These are phyloP conservation scores for Caenorhabditis plicata DNA, from an alignment of 2,888 invertebrate species.

Conservation along the genomic window DNA sequence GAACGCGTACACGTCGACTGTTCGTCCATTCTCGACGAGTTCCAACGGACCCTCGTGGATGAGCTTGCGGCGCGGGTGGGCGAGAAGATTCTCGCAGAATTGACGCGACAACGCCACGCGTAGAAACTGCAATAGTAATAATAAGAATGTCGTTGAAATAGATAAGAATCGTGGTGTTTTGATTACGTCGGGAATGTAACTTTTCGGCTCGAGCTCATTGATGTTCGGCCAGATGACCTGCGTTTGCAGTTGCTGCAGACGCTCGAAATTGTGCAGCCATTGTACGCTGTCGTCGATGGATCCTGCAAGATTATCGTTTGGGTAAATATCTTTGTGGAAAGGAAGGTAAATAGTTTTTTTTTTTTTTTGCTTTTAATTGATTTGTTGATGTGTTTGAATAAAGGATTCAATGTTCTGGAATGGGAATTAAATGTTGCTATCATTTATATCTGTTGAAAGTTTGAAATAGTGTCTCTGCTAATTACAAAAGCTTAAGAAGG, in stretches of 20 bases:
- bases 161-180: constrained; percentile 9
- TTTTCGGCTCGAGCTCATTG: constrained; percentile 72
- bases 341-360: too few relatives aligned
- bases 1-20: constrained; percentile 72
- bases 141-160: too few relatives aligned
- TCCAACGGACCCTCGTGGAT: constrained; percentile 69
- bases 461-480: too few relatives aligned
- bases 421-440: too few relatives aligned
- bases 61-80: constrained; percentile 69
- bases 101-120: constrained; percentile 71
- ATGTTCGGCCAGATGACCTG: constrained; percentile 73
- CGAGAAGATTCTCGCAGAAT: constrained; percentile 73
- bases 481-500: too few relatives aligned
- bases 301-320: too few relatives aligned
- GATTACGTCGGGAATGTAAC: constrained; percentile 70
- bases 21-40: constrained; percentile 70
- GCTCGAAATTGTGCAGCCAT: constrained; percentile 74
- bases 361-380: too few relatives aligned
- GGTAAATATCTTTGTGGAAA: not conserved
- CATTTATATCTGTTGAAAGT: too few relatives aligned
- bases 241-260: constrained; percentile 73
- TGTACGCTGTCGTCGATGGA: constrained; percentile 74
- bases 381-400: too few relatives aligned
- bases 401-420: too few relatives aligned
- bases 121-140: constrained; percentile 68